These are phyloP conservation scores for Ammodytes dubius DNA, from an alignment of 2,113 vertebrate species.

Conservation along the genomic window DNA sequence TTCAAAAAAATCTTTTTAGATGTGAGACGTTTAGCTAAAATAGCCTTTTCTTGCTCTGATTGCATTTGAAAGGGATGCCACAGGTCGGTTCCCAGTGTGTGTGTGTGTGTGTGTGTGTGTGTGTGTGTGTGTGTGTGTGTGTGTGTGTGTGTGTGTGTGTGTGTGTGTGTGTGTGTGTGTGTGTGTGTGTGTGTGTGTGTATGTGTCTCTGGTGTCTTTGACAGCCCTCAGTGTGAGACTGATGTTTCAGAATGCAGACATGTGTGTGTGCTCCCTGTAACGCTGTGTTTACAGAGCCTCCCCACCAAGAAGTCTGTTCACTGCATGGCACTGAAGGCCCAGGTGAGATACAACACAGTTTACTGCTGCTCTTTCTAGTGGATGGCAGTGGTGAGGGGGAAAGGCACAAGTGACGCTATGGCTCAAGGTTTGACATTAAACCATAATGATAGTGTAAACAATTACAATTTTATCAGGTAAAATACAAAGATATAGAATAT, in stretches of 20 bases:
- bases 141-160: too few species aligned
- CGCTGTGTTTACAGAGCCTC: conserved; percentile 77
- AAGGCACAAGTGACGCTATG: conserved; percentile 19
- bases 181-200: conserved; percentile 43
- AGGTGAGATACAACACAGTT: conserved; percentile 61
- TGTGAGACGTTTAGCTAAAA: conserved; percentile 57
- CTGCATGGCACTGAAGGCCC: conserved; percentile 68
- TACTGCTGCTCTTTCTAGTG: conserved; percentile 59
- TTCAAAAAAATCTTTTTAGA: conserved; percentile 36
- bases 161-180: too few species aligned
- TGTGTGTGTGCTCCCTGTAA: conserved; percentile 72
- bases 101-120: conserved; percentile 51
- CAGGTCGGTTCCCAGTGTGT: conserved; percentile 72
- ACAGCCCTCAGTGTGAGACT: conserved; percentile 80
- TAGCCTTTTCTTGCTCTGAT: conserved; percentile 67
- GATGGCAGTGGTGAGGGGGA: conserved; percentile 23
- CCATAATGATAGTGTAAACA: not conserved
- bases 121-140: too few species aligned
- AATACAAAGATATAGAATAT: too few species aligned
- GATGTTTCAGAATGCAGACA: conserved; percentile 78
- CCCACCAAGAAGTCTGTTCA: conserved; percentile 67
- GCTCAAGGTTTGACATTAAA: not conserved
- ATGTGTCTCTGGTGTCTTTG: conserved; percentile 64
- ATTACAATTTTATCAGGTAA: not conserved
- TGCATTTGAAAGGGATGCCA: conserved; percentile 77